Percentiles rank a stretch among this genome's conserved stretches.
These are phyloP conservation scores for Labrus mixtus DNA, from an alignment of 2,113 vertebrate genomes.

Conservation along the genomic window DNA sequence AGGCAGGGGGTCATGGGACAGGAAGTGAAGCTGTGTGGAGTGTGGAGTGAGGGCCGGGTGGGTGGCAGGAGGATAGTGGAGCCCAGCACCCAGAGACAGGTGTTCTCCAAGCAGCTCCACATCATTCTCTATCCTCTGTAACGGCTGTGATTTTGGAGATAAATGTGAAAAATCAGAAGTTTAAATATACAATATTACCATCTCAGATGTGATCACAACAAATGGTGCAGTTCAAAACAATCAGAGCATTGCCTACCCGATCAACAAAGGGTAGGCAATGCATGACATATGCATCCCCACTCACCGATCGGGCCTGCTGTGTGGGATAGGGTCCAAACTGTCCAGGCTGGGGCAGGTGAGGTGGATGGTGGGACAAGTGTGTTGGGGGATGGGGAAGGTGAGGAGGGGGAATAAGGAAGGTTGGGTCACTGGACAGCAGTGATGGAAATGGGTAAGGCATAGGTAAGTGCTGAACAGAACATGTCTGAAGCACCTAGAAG, in stretches of 20 bases:
- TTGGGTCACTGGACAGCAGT: slow-evolving; percentile 93
- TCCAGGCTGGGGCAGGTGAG: slow-evolving; percentile 93
- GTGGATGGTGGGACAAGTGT: slow-evolving; percentile 87
- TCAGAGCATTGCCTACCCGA: not conserved
- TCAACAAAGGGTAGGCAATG: not conserved
- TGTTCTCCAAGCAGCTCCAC: slow-evolving; percentile 97
- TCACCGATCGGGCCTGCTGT: slow-evolving; percentile 95
- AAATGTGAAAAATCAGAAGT: not conserved
- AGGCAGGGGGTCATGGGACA: slow-evolving; percentile 94
- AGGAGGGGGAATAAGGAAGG: slow-evolving; percentile 95
- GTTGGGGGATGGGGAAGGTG: slow-evolving; percentile 86
- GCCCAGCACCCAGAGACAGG: slow-evolving; percentile 91
- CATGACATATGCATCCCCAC: slow-evolving; percentile 52
- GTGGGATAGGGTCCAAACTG: slow-evolving; percentile 96
- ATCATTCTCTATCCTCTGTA: slow-evolving; percentile 99
- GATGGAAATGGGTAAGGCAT: slow-evolving; percentile 97
- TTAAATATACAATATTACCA: not conserved
- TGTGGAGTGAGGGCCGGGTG: slow-evolving; percentile 93
- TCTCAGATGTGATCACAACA: no score
- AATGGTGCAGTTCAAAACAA: no score
- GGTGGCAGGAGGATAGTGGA: slow-evolving; percentile 91
- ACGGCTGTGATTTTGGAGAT: slow-evolving; percentile 81
- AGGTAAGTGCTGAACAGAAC: slow-evolving; percentile 97
- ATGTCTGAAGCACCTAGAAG: slow-evolving; percentile 94
- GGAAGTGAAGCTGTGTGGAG: slow-evolving; percentile 94